Conservation (phyloP, 2,113 vertebrate species). For the Gambusia affinis region DNA sequence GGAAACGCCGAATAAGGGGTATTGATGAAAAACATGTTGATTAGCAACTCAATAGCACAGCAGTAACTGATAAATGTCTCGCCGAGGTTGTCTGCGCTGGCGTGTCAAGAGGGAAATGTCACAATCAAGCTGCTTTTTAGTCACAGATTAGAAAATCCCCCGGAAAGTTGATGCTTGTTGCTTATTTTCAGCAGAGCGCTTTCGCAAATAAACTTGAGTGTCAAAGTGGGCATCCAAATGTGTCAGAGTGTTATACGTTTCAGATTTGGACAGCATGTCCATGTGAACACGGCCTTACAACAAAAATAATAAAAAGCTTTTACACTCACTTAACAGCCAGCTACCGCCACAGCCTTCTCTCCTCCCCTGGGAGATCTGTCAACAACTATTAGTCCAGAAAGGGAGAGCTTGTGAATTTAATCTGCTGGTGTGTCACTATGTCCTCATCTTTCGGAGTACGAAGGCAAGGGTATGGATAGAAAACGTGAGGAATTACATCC, state of each 20-base stretch:
- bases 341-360: not conserved
- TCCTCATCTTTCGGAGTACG: not conserved
- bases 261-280: not conserved
- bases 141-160: not conserved
- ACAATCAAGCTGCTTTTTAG: slow-evolving; percentile 9
- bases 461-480: not conserved
- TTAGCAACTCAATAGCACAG: slow-evolving; percentile 35
- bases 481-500: not conserved
- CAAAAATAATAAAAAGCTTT: slow-evolving; percentile 1
- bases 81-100: slow-evolving; percentile 2
- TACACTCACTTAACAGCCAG: not conserved
- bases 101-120: slow-evolving; percentile 19
- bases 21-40: slow-evolving; percentile 60
- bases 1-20: slow-evolving; percentile 41
- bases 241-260: not conserved
- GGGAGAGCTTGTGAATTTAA: not conserved
- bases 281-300: not conserved
- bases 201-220: not conserved
- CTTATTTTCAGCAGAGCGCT: not conserved
- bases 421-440: not conserved
- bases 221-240: not conserved
- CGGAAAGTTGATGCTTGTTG: not conserved
- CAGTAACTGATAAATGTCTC: slow-evolving; percentile 10
- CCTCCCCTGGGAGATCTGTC: not conserved
- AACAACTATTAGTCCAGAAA: not conserved